Percentiles rank a stretch among this genome's conserved stretches.
These are phyloP conservation scores for Allolobophora icterica DNA, from an alignment of 2,888 invertebrate species.

Conservation along the genomic window DNA sequence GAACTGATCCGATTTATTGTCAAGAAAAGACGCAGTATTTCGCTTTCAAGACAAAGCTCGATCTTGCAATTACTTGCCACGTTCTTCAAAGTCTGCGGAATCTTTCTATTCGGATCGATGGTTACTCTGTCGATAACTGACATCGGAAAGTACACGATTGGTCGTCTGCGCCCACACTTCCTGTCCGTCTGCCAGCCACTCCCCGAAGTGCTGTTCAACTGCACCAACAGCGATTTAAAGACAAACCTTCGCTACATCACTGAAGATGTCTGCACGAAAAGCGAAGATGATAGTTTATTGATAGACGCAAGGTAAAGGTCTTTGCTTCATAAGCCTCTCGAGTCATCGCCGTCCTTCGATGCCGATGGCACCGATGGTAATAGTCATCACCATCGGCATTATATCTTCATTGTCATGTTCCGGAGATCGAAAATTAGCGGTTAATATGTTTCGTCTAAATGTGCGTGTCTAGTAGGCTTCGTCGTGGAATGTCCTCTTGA, in stretches of 20 bases:
- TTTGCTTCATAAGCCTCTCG: background rate
- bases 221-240: slow-evolving; percentile 41
- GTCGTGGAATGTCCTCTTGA: no score
- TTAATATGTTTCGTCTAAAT: background rate
- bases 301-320: slow-evolving; percentile 3
- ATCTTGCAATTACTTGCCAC: background rate
- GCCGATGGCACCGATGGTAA: no score
- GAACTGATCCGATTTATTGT: background rate
- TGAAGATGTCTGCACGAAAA: background rate
- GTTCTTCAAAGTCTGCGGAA: slow-evolving; percentile 66
- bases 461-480: no score
- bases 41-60: background rate
- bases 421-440: background rate
- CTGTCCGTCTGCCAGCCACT: slow-evolving; percentile 82
- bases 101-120: slow-evolving; percentile 85
- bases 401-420: background rate
- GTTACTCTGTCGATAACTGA: slow-evolving; percentile 85
- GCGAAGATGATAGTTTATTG: background rate
- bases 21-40: background rate
- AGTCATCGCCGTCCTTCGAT: background rate
- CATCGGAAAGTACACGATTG: slow-evolving; percentile 88
- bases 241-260: slow-evolving; percentile 27
- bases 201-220: slow-evolving; percentile 48
- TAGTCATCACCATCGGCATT: background rate
- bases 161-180: slow-evolving; percentile 91